Conservation (phyloP, 2,888 invertebrate genomes). For the Lithodes maja region DNA sequence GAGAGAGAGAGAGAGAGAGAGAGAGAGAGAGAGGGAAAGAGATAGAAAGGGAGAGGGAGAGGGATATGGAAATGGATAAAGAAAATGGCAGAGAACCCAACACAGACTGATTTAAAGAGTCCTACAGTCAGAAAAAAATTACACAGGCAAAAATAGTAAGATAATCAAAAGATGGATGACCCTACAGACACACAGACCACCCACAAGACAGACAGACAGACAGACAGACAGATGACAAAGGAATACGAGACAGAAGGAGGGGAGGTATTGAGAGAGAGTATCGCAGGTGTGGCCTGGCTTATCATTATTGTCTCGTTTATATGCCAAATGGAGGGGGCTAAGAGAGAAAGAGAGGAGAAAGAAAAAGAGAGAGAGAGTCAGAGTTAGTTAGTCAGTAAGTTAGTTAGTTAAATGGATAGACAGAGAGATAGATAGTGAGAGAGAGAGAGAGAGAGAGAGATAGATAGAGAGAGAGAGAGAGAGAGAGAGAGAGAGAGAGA, state of each 20-base stretch:
- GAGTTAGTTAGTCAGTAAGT: neutral
- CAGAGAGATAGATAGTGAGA: no score
- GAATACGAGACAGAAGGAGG: conserved; percentile 4
- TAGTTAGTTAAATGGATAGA: no score
- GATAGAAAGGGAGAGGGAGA: no score
- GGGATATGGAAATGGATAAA: no score
- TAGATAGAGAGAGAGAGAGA: neutral
- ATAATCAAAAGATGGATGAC: neutral
- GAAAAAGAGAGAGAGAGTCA: neutral
- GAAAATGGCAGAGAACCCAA: neutral
- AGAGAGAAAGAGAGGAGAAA: neutral
- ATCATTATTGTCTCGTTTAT: conserved; percentile 11
- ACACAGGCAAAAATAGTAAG: neutral
- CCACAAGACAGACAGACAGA: neutral
- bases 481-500: neutral
- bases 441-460: no score
- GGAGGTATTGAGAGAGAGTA: conserved; percentile 13
- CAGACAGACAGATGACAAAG: neutral
- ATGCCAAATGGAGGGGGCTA: neutral
- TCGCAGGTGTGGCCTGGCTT: conserved; percentile 11
- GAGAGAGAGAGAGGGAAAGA: no score
- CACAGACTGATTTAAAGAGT: neutral
- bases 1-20: no score
- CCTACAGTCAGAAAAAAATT: neutral
- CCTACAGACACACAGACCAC: neutral